These are phyloP conservation scores for Himalopsyche kuldschensis DNA, from an alignment of 2,888 invertebrate species.

Conservation along the genomic window DNA sequence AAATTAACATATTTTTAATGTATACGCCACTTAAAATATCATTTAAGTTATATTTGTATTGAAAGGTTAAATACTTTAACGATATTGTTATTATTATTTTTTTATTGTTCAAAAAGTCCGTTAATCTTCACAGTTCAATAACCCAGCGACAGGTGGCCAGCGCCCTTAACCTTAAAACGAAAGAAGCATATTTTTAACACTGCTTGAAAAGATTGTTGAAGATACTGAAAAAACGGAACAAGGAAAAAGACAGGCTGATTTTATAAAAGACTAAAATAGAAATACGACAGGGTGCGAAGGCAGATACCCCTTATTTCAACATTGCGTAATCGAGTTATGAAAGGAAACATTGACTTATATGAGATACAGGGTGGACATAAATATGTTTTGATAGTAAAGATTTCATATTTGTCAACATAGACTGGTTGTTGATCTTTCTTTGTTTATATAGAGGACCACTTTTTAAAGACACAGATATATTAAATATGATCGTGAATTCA, in stretches of 20 bases:
- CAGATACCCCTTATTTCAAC: background rate
- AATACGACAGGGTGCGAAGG: background rate
- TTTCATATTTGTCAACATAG: too few relatives aligned
- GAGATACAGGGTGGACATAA: background rate
- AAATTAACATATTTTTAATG: too few relatives aligned
- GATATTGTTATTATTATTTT: background rate
- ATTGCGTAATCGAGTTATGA: background rate
- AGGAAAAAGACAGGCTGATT: background rate
- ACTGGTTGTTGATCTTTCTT: too few relatives aligned
- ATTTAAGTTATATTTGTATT: background rate
- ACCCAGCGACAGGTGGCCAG: constrained; percentile 20
- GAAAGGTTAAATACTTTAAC: constrained; percentile 7
- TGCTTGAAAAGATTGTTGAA: background rate
- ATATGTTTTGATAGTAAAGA: too few relatives aligned
- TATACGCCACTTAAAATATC: background rate
- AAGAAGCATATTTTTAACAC: background rate
- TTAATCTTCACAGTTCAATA: constrained; percentile 27
- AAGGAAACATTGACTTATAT: background rate
- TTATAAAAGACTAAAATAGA: background rate
- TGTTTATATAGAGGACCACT: too few relatives aligned
- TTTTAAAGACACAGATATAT: too few relatives aligned
- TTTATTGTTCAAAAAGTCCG: constrained; percentile 5
- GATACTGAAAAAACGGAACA: background rate
- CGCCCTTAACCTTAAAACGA: background rate
- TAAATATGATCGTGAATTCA: too few relatives aligned